Evolutionary conservation across 1,140 invertebrate species (phyloP).

Genomic region (Drosophila dunni): DNA sequence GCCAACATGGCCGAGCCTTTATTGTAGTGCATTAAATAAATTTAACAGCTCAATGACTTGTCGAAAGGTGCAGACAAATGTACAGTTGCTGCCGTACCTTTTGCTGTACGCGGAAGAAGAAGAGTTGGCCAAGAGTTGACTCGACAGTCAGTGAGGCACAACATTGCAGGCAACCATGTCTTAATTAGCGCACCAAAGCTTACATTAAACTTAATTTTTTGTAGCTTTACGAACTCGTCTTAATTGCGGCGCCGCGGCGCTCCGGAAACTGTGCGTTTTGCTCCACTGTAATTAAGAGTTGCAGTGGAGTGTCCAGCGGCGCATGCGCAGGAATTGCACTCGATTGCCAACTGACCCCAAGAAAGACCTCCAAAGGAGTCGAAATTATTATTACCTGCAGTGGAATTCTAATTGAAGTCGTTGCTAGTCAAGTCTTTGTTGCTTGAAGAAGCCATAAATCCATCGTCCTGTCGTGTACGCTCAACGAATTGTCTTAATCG

Average conservation of each 20-base stretch:
- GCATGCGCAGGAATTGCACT: constrained; percentile 74
- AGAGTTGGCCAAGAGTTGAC: background rate
- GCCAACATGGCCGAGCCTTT: constrained; percentile 59
- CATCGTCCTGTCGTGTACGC: constrained; percentile 33
- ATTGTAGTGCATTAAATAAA: constrained; percentile 76
- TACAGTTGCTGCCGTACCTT: background rate
- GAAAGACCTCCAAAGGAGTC: constrained; percentile 55
- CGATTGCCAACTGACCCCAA: constrained; percentile 37
- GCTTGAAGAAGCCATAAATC: constrained; percentile 13
- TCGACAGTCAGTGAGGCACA: constrained; percentile 50
- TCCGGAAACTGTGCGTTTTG: constrained; percentile 20
- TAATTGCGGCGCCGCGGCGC: constrained; percentile 68
- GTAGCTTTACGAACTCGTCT: constrained; percentile 45
- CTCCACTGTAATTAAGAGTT: constrained; percentile 34
- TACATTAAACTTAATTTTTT: constrained; percentile 71
- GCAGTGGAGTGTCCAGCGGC: constrained; percentile 62
- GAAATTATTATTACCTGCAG: constrained; percentile 15
- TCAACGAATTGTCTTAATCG: constrained; percentile 63
- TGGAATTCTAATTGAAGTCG: constrained; percentile 44
- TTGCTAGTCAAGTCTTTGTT: constrained; percentile 7
- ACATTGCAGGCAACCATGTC: constrained; percentile 61
- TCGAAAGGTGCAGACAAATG: constrained; percentile 65
- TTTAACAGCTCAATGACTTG: constrained; percentile 82
- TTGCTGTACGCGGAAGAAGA: background rate
- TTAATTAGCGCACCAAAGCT: constrained; percentile 69